Percentiles rank a stretch among this genome's conserved stretches.
Conservation (phyloP, 2,888 invertebrate species). For the Phengaris alcon region DNA sequence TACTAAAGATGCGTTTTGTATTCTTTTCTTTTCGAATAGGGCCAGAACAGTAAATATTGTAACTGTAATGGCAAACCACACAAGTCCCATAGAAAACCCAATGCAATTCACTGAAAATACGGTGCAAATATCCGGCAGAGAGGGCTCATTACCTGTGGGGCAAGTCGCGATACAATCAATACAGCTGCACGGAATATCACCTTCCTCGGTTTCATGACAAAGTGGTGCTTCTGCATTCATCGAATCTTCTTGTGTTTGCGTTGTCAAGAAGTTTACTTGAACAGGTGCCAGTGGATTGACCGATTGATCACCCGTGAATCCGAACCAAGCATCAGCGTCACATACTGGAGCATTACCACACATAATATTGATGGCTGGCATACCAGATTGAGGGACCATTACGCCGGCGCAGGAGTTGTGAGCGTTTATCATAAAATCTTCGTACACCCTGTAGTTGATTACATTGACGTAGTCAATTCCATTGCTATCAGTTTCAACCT, state of each 20-base stretch:
- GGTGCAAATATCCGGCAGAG: slow-evolving; percentile 65
- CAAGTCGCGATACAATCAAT: slow-evolving; percentile 71
- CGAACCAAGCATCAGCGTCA: slow-evolving; percentile 80
- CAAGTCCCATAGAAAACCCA: slow-evolving; percentile 80
- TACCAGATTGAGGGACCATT: slow-evolving; percentile 86
- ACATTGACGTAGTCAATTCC: slow-evolving; percentile 62
- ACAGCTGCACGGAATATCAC: slow-evolving; percentile 85
- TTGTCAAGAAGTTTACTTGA: slow-evolving; percentile 78
- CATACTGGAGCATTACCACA: slow-evolving; percentile 88
- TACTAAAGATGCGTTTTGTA: slow-evolving; percentile 30
- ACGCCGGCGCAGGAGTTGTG: slow-evolving; percentile 90
- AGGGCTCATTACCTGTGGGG: background rate
- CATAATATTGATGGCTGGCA: slow-evolving; percentile 85
- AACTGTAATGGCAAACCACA: slow-evolving; percentile 68
- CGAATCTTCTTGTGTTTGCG: slow-evolving; percentile 56
- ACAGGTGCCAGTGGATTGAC: slow-evolving; percentile 81
- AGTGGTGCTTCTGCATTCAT: slow-evolving; percentile 67
- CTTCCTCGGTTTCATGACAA: slow-evolving; percentile 80
- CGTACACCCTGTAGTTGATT: slow-evolving; percentile 75
- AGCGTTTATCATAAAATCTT: slow-evolving; percentile 81
- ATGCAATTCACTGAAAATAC: slow-evolving; percentile 82
- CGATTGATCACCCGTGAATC: slow-evolving; percentile 79
- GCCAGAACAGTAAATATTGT: slow-evolving; percentile 56
- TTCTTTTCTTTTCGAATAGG: slow-evolving; percentile 43
- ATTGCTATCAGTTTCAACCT: slow-evolving; percentile 42